Evolutionary conservation across 2,113 vertebrate species (phyloP), one percentile per base, ranked within the genome.

Genomic region (Vidua chalybeata): DNA sequence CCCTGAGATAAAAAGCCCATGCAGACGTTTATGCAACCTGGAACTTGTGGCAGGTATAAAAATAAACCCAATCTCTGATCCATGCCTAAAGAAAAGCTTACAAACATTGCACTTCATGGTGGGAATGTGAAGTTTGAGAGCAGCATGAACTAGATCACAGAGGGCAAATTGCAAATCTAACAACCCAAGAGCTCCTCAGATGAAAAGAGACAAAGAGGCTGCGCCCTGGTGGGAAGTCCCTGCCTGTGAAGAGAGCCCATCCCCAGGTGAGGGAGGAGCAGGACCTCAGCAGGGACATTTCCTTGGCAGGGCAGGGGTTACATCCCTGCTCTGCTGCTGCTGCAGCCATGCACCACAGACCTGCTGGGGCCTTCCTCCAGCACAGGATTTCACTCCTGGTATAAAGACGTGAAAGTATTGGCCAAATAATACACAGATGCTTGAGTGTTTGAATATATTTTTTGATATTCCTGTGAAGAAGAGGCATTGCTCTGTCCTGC

Each of bases 211-310:
- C 35, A 8, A 16, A n/a, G 28, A 66, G 45, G 27, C 71, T 41
- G 58, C 76, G 83, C 67, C 68, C 37, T 90, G 79, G 37, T 20
- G 0, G 3, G 6, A 6, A 62, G 15, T 19, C 8, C 45, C 74
- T 43, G 67, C 41, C 51, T 73, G 51, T 27, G 56, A 46, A 75
- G 31, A 46, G 54, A 74, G 55, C 55, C 51, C 46, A 4, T 58
- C 24, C 20, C 59, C 31, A 18, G 10, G 1, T 0, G 6, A 72
- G 59, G 24, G 72, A 1, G 39, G 51, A 14, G 51, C 24, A 61
- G 79, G 43, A 35, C 31, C 35, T 74, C 46, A 59, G 23, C 56
- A 27, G 17, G 28, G 82, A 69, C 76, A 55, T 59, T 33, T 66
- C 67, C 55, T 54, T 66, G 82, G 72, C 14, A 0, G 45, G 87